Evolutionary conservation across 2,113 vertebrate genomes (phyloP).

Genomic region (Heliornis fulica): DNA sequence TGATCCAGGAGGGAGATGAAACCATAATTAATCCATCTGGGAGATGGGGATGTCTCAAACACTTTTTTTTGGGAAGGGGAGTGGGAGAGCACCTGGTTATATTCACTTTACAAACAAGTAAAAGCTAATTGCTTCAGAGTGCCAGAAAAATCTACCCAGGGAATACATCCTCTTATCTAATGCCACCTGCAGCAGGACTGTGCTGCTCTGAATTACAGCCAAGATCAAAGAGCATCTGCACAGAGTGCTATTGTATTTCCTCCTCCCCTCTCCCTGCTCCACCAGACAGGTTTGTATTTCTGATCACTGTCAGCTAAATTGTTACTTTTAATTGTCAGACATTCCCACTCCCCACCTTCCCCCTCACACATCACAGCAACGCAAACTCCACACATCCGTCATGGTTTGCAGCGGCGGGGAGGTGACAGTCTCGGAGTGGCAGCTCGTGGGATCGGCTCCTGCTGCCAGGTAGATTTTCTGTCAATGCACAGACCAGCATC

Average conservation of each 20-base stretch:
- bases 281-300: conserved; percentile 21
- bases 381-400: background rate
- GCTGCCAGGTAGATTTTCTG: background rate
- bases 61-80: background rate
- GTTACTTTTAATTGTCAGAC: background rate
- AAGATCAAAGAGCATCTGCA: conserved; percentile 70
- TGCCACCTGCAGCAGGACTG: conserved; percentile 41
- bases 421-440: background rate
- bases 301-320: background rate
- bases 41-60: background rate
- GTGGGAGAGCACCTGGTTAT: conserved; percentile 48
- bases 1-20: conserved; percentile 34
- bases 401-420: background rate
- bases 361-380: background rate
- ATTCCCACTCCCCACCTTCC: background rate
- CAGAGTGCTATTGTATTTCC: conserved; percentile 5
- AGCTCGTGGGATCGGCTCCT: background rate
- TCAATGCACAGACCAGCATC: background rate
- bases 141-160: conserved; percentile 52
- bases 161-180: conserved; percentile 68
- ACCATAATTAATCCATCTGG: conserved; percentile 52
- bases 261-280: conserved; percentile 9
- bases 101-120: conserved; percentile 70
- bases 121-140: conserved; percentile 72
- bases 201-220: conserved; percentile 20